Base-by-base conservation (phyloP, 2,797 vertebrate species). In the Sternarchorhynchus goeldii region DNA sequence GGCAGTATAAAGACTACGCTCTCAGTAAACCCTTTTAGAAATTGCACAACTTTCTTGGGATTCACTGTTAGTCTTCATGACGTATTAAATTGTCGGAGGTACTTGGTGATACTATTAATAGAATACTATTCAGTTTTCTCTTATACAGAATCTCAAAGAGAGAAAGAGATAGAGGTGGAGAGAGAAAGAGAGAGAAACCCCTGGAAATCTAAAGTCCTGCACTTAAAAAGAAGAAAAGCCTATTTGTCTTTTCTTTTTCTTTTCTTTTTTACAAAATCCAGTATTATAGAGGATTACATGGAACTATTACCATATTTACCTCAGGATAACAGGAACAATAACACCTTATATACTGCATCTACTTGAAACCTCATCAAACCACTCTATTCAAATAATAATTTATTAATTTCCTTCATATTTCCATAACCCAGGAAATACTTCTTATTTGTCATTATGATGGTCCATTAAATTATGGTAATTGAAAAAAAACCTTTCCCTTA, bases 41-140 rank as follows among this genome's bases (percentile, higher is more conserved):
- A 85, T 72, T 81, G 78, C 79, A 81, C 83, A 21, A 72, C 85
- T 90, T 90, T 84, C 82, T 90, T 91, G 90, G 91, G 84, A 86
- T 88, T 90, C 88, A 92, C 90, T 91, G 90, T 91, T 92, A 91
- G 85, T 89, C 89, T 92, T 91, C 88, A 89, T 92, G 91, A 89
- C 90, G 91, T 90, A 93, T 91, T 93, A 93, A 91, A 93, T 88
- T 87, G 90, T 81, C 90, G 88, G 90, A 88, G 87, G 88, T 91
- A 84, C 82, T 87, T 88, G 89, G 88, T 92, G 90, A 90, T 91
- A 92, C 87, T 92, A 91, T 91, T 92, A 92, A 88, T 91, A 90
- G 90, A 93, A 90, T 91, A 92, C 85, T 86, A 90, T 90, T 92
- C 85, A 90, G 89, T 91, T 90, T 88, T 87, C 89, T 90, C 85